Percentiles rank a stretch among this genome's conserved stretches.
These are phyloP conservation scores for Dolichopus griseipennis DNA, from an alignment of 2,888 invertebrate species.

Conservation along the genomic window DNA sequence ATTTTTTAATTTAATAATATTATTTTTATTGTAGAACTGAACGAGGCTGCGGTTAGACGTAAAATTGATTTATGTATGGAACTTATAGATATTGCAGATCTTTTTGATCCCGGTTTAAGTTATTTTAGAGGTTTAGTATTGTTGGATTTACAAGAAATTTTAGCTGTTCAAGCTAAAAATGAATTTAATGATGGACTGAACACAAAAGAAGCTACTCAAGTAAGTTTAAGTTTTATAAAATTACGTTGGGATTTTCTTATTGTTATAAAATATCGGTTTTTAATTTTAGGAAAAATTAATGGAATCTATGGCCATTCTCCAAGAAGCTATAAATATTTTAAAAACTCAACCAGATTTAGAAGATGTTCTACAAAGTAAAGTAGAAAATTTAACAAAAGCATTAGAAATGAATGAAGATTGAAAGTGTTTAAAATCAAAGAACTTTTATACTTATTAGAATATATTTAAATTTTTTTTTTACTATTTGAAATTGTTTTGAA, in stretches of 20 bases:
- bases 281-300: conserved; percentile 47
- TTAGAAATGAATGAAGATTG: conserved; percentile 26
- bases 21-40: conserved; percentile 45
- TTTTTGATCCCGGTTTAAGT: conserved; percentile 57
- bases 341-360: conserved; percentile 53
- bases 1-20: conserved; percentile 15
- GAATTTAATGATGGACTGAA: conserved; percentile 47
- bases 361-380: conserved; percentile 45
- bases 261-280: background rate
- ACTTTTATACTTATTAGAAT: too few relatives aligned
- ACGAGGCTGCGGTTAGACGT: conserved; percentile 47
- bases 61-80: conserved; percentile 60
- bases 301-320: conserved; percentile 49
- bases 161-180: conserved; percentile 51
- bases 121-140: conserved; percentile 56
- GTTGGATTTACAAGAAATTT: conserved; percentile 55
- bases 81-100: conserved; percentile 53
- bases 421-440: conserved; percentile 1
- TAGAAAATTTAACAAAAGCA: conserved; percentile 42
- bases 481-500: too few relatives aligned
- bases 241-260: too few relatives aligned
- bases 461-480: too few relatives aligned
- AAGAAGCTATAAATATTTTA: conserved; percentile 54
- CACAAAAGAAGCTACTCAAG: conserved; percentile 49
- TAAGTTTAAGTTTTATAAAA: conserved; percentile 27